Evolutionary conservation across 2,113 vertebrate species (phyloP).

Genomic region (Eonycteris spelaea): DNA sequence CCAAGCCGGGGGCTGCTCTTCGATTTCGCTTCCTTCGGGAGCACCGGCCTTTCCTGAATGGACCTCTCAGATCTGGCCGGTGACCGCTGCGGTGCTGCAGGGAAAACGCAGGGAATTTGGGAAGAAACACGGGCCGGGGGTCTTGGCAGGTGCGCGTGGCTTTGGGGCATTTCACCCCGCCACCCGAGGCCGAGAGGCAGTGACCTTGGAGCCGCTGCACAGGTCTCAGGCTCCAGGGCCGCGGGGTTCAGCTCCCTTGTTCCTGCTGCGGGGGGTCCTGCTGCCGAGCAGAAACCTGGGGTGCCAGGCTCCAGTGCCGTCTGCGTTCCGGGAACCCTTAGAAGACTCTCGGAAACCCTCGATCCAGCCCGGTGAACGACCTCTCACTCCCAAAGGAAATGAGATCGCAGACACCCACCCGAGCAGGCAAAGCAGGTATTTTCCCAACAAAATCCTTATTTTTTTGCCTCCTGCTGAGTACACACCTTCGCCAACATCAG

Average conservation of each 20-base stretch:
- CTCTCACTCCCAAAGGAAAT: neutral
- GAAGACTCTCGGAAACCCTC: neutral
- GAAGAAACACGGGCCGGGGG: neutral
- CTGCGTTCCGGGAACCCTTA: neutral
- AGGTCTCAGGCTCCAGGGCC: neutral
- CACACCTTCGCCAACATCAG: neutral
- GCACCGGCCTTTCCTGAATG: neutral
- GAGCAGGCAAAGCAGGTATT: neutral
- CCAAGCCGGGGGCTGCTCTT: neutral
- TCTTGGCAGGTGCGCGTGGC: neutral
- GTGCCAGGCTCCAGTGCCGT: neutral
- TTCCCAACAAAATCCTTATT: neutral
- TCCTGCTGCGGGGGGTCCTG: neutral
- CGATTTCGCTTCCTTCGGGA: neutral
- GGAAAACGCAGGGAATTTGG: neutral
- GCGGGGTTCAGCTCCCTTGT: neutral
- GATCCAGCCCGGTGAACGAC: neutral
- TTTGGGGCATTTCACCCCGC: neutral
- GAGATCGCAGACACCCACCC: neutral
- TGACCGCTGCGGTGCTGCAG: neutral
- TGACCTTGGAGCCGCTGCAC: neutral
- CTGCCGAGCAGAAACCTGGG: neutral
- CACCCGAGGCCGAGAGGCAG: neutral
- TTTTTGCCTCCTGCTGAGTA: neutral
- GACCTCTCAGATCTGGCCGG: neutral